Evolutionary conservation across 30 jellyfish, hydroid and myxozoan species (phyloP).

Genomic region (Calvadosia cruxmelitensis): DNA sequence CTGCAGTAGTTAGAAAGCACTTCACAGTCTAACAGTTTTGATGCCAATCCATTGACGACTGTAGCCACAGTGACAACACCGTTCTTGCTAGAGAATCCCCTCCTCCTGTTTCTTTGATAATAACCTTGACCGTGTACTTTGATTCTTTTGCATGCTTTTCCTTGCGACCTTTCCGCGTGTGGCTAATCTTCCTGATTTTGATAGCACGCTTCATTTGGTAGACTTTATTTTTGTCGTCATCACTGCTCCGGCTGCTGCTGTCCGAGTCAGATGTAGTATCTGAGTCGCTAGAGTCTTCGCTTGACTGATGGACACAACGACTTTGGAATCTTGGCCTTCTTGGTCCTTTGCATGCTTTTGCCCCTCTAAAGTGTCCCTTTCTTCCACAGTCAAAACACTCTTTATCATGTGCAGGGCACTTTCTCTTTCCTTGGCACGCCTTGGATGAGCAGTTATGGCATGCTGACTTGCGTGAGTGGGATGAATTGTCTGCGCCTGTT

Average conservation of each 20-base stretch:
- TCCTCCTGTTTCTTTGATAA: constrained; percentile 12
- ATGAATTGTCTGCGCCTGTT: background rate
- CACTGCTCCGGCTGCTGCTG: too few relatives aligned
- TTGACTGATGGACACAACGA: too few relatives aligned
- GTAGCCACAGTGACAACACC: background rate
- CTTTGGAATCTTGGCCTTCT: too few relatives aligned
- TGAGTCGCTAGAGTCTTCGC: too few relatives aligned
- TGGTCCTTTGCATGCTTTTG: background rate
- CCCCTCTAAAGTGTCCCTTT: background rate
- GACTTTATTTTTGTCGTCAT: too few relatives aligned
- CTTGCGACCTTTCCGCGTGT: too few relatives aligned
- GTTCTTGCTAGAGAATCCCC: constrained; percentile 12
- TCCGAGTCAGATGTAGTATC: too few relatives aligned
- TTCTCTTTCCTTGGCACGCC: background rate
- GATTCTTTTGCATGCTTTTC: constrained; percentile 18
- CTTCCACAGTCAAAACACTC: background rate
- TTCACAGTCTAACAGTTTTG: constrained; percentile 10
- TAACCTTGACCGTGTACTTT: constrained; percentile 14
- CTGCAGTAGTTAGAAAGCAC: constrained; percentile 16
- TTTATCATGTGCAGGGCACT: background rate
- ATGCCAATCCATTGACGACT: background rate
- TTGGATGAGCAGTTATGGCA: background rate
- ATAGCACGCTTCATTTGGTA: too few relatives aligned
- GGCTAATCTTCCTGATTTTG: too few relatives aligned
- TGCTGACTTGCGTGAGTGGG: background rate